Base-by-base conservation (phyloP, 1,140 invertebrate genomes). In the Aphidius ervi region DNA sequence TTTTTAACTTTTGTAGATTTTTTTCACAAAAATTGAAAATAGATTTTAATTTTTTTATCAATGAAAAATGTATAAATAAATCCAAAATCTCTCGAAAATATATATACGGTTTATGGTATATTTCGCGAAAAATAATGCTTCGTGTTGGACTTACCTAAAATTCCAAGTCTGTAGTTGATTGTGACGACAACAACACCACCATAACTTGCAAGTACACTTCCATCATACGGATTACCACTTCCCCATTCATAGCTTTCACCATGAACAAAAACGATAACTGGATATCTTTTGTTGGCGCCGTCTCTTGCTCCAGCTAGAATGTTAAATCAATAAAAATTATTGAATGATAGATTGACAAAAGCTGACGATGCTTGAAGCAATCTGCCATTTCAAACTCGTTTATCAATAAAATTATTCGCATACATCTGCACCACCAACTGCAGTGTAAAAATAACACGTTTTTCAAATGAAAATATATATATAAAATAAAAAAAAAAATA, bases 241-340 rank as follows among this genome's bases (percentile, higher is more conserved):
- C 94, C 96, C 89, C 93, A 97, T 75, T 95, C 92, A 81, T 95
- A 97, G 68, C 93, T 96, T 78, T 97, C 95, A 1, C 95, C 95
- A 73, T 98, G 95, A 52, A 98, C 90, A 82, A 94, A 97, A 9
- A 98, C 91, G 75, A 98, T 85, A 31, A 97, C 94, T 1, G 95
- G 93, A 75, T 90, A 90, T 76, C 83, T 85, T 59, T 74, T 76
- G 63, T 82, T 68, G 75, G 81, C 73, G 48, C 80, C 77, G 67
- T 88, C 87, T 65, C 87, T 81, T 61, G 87, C 84, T 52, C 87
- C 88, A 71, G 87, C 88, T 90, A 82, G 4, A 31, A 31, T 31
- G 23, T 31, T 31, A 58, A 83, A 82, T 68, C 67, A 71, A 74
- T 74, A 76, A 81, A 78, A 75, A 31, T 31, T 31, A 31, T 31